Base-by-base conservation (phyloP, 2,888 invertebrate genomes). In the Homarus gammarus region DNA sequence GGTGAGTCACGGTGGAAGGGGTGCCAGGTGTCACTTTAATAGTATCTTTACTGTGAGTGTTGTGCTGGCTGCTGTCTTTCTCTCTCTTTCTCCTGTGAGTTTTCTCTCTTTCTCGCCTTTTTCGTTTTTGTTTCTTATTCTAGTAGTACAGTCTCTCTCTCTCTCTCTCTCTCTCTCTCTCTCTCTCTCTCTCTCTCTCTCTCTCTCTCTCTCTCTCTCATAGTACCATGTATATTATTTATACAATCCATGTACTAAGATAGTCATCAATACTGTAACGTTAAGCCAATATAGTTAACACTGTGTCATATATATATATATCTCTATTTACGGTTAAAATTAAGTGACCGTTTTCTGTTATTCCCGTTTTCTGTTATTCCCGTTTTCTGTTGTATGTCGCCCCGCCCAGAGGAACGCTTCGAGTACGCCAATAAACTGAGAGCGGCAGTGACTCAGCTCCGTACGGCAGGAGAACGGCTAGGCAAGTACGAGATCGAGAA, bases 361-460 rank as follows among this genome's bases (percentile, higher is more conserved):
- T n/a, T n/a, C n/a, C 75, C 56, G 51, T 83, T 88, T 72, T 88
- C 49, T 81, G 8, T 40, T 36, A 72, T 36, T n/a, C 56, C 72
- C 79, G 82, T 82, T 83, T 77, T 70, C 84, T 87, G 27, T 40
- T 83, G 27, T 40, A 70, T 40, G 31, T 51, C 83, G 83, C 81
- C 85, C 68, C 68, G 56, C 75, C 81, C 93, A 97, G 98, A 97
- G 93, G 98, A 99, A 94, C 95, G 98, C 92, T 98, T 98, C 94
- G 98, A 98, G 93, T 98, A 97, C 94, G 99, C 98, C 0, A 96
- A 98, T 87, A 97, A 97, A 92, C 94, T 98, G 15, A 98, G 98
- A 93, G 95, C 96, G 1, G 97, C 98, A 0, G 97, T 98, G 94
- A 95, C 96, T 84, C 97, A 97, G 82, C 94, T 99, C 36, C 95